Evolutionary conservation across 2,888 invertebrate species (phyloP).

Genomic region (Sipha maydis): DNA sequence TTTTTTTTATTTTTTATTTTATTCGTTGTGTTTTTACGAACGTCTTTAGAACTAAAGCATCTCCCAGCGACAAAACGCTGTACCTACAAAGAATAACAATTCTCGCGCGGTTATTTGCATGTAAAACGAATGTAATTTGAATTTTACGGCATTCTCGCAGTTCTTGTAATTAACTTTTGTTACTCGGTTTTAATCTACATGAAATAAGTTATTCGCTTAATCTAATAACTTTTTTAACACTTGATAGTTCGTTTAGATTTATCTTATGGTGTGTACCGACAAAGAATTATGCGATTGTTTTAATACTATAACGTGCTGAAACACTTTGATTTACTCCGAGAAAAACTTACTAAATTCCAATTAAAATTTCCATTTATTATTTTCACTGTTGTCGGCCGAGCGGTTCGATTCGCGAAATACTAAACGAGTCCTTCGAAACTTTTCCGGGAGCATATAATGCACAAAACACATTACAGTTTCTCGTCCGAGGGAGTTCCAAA

Average conservation of each 20-base stretch:
- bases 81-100: constrained; percentile 7
- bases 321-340: constrained; percentile 33
- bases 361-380: constrained; percentile 46
- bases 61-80: background rate
- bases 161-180: constrained; percentile 42
- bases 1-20: background rate
- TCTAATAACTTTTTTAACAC: constrained; percentile 43
- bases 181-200: constrained; percentile 8
- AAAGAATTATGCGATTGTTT: constrained; percentile 12
- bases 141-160: background rate
- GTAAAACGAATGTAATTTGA: constrained; percentile 45
- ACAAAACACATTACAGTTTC: background rate
- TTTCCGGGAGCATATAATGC: background rate
- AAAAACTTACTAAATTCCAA: constrained; percentile 45
- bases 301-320: background rate
- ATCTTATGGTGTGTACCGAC: constrained; percentile 7
- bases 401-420: background rate
- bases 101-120: background rate
- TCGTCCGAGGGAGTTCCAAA: background rate
- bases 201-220: constrained; percentile 48
- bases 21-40: background rate
- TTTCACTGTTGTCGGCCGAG: background rate
- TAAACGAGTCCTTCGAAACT: constrained; percentile 9
- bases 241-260: constrained; percentile 26
- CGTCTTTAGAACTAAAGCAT: background rate